phyloP scores from a whole-genome alignment of 2,797 vertebrate species.

The Natrix natrix region DNA sequence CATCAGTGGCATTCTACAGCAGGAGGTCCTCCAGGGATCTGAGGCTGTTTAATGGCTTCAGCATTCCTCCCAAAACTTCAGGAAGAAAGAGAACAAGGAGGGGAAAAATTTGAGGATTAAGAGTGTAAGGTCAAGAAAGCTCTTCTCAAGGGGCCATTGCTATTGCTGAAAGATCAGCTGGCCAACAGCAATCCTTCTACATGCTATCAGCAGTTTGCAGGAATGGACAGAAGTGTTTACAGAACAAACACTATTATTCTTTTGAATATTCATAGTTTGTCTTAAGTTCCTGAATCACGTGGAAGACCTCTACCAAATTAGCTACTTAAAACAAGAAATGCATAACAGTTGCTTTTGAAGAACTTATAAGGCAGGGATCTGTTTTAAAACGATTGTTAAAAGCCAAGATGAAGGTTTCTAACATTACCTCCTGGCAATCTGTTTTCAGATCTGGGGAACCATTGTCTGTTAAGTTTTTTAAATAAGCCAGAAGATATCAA shows the following conservation, averaged over 20 bases:
- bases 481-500: background rate
- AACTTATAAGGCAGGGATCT: background rate
- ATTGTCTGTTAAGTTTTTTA: background rate
- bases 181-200: background rate
- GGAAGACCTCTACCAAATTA: background rate
- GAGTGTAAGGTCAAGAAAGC: conserved; percentile 20
- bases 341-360: background rate
- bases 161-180: background rate
- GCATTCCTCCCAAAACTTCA: conserved; percentile 36
- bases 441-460: background rate
- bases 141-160: conserved; percentile 8
- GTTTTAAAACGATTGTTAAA: background rate
- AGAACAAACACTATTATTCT: background rate
- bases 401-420: background rate
- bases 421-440: background rate
- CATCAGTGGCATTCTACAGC: conserved; percentile 64
- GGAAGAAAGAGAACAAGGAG: conserved; percentile 16
- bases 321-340: background rate
- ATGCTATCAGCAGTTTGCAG: background rate
- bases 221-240: background rate
- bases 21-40: conserved; percentile 57
- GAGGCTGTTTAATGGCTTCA: conserved; percentile 59
- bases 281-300: background rate
- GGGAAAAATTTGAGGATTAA: conserved; percentile 26
- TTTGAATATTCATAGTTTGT: background rate